Evolutionary conservation across 2,797 vertebrate species (phyloP).

Genomic region (Paratrypauchen microcephalus): DNA sequence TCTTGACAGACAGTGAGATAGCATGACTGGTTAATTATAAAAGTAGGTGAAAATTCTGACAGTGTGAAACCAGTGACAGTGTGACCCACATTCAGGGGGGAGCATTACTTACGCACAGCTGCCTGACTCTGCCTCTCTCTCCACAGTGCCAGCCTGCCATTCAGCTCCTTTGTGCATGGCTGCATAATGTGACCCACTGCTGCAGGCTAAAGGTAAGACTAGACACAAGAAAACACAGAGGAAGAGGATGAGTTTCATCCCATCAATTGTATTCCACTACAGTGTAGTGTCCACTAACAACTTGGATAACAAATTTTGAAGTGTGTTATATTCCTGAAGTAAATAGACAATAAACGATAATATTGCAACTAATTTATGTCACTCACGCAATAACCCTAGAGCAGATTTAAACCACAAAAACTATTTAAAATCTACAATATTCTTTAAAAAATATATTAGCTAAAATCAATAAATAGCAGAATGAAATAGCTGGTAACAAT

Average conservation of each 20-base stretch:
- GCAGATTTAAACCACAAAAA: too few species aligned
- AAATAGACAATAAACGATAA: too few species aligned
- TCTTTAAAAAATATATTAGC: too few species aligned
- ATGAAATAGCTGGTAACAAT: too few species aligned
- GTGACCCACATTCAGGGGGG: slow-evolving; percentile 73
- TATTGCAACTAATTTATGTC: too few species aligned
- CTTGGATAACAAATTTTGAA: too few species aligned
- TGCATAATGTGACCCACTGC: slow-evolving; percentile 54
- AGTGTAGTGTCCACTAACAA: slow-evolving; percentile 8
- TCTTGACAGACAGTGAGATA: slow-evolving; percentile 7
- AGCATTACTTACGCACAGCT: slow-evolving; percentile 72
- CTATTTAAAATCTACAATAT: too few species aligned
- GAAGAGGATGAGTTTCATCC: slow-evolving; percentile 14
- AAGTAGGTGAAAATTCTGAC: slow-evolving; percentile 51
- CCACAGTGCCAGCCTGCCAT: slow-evolving; percentile 45
- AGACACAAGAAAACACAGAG: slow-evolving; percentile 15
- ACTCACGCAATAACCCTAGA: too few species aligned
- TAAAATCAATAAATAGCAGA: too few species aligned
- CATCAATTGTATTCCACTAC: slow-evolving; percentile 4
- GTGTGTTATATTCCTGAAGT: too few species aligned
- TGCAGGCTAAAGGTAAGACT: slow-evolving; percentile 46
- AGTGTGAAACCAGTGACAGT: slow-evolving; percentile 56
- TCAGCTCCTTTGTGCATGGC: slow-evolving; percentile 33
- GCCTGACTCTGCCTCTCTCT: slow-evolving; percentile 51
- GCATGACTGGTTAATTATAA: slow-evolving; percentile 43